A percentile compares a stretch with the other conserved stretches of the same genome.
Evolutionary conservation across 1,140 invertebrate genomes (phyloP).

Genomic region (Centruroides vittatus): DNA sequence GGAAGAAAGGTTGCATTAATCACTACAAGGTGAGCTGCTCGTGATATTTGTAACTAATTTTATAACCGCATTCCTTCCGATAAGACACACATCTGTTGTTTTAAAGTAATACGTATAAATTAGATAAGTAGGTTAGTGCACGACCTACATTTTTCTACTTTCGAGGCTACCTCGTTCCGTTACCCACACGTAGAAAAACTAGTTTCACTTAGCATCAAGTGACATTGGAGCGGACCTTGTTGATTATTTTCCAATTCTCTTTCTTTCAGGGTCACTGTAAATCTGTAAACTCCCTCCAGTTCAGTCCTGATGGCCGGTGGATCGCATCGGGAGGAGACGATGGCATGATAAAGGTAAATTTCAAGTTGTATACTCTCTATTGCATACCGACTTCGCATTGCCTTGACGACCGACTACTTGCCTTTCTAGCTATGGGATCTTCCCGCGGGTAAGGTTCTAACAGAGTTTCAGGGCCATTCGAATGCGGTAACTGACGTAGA

Average conservation of each 20-base stretch:
- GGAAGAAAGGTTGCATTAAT: conserved; percentile 65
- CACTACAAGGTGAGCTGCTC: conserved; percentile 25
- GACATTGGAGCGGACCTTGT: neutral
- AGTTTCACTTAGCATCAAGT: neutral
- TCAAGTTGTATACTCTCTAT: too few relatives aligned
- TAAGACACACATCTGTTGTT: neutral
- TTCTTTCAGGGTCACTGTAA: conserved; percentile 59
- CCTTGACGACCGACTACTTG: too few relatives aligned
- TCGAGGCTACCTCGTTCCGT: neutral
- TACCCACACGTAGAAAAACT: neutral
- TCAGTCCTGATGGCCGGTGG: conserved; percentile 97
- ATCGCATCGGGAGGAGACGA: conserved; percentile 90
- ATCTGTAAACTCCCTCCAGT: conserved; percentile 80
- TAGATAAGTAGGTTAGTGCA: neutral
- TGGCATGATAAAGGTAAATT: conserved; percentile 62
- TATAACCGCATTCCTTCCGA: neutral
- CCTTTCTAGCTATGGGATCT: conserved; percentile 59
- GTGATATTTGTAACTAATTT: neutral
- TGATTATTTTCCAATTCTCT: neutral
- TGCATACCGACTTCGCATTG: too few relatives aligned
- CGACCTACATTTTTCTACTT: neutral
- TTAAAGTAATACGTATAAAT: neutral
- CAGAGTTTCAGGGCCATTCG: conserved; percentile 70
- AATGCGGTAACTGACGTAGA: conserved; percentile 68
- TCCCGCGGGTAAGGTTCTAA: conserved; percentile 69